Evolutionary conservation across 1,140 invertebrate species (phyloP).

Genomic region (Plectrocnemia conspersa): DNA sequence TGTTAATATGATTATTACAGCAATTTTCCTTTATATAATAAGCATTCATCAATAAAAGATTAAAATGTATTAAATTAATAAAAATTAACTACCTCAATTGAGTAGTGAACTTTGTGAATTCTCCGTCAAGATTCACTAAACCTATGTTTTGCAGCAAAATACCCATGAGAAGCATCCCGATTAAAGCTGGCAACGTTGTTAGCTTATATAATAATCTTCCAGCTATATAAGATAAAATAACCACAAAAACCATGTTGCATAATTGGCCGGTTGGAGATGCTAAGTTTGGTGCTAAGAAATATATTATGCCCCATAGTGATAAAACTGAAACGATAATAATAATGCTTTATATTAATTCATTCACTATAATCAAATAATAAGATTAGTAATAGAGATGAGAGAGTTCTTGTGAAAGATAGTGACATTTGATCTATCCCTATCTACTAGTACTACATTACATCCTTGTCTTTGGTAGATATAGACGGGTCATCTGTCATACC

Average conservation of each 20-base stretch:
- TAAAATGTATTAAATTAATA: constrained; percentile 4
- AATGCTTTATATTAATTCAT: background rate
- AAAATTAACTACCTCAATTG: constrained; percentile 57
- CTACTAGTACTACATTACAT: too few species aligned
- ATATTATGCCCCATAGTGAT: constrained; percentile 72
- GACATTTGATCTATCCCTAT: background rate
- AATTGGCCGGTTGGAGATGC: constrained; percentile 74
- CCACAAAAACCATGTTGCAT: constrained; percentile 70
- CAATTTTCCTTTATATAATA: constrained; percentile 64
- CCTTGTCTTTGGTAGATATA: too few species aligned
- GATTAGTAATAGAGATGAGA: background rate
- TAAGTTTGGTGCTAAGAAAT: constrained; percentile 65
- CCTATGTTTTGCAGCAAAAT: constrained; percentile 74
- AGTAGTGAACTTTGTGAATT: constrained; percentile 57
- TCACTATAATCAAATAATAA: background rate
- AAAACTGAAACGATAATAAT: constrained; percentile 48
- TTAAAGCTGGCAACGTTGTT: constrained; percentile 76
- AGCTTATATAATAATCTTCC: constrained; percentile 71
- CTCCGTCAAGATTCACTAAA: constrained; percentile 63
- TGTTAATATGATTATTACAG: constrained; percentile 85
- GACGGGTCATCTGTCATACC: too few species aligned
- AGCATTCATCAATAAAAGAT: background rate
- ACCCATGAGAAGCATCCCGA: constrained; percentile 81
- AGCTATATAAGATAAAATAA: constrained; percentile 73
- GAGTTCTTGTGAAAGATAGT: background rate